Evolutionary conservation across 64 coral and sea anemone species (phyloP).

Genomic region (Porites australiensis): DNA sequence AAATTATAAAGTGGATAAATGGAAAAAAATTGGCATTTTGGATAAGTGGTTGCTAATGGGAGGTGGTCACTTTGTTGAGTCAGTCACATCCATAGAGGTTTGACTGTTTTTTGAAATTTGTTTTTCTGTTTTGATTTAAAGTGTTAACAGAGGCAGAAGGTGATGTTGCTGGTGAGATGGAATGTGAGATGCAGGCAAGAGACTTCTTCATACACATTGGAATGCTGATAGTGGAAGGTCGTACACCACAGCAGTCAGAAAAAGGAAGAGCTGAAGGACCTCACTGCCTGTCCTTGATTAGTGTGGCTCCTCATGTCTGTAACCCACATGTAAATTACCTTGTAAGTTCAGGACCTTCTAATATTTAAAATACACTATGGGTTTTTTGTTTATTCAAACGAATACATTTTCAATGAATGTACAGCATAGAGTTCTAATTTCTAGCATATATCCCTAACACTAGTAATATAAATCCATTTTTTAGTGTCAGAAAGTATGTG

Average conservation of each 20-base stretch:
- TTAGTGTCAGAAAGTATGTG: slow-evolving; percentile 72
- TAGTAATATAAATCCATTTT: not conserved
- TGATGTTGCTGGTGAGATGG: slow-evolving; percentile 74
- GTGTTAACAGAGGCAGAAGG: slow-evolving; percentile 15
- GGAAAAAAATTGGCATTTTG: no score
- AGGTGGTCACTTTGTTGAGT: no score
- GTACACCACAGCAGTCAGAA: slow-evolving; percentile 74
- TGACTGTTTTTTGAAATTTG: not conserved
- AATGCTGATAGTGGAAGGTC: slow-evolving; percentile 85
- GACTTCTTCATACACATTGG: slow-evolving; percentile 92
- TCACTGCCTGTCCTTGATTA: slow-evolving; percentile 59
- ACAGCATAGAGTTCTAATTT: no score
- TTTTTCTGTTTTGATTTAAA: not conserved
- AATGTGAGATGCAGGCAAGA: slow-evolving; percentile 90
- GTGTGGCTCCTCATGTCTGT: slow-evolving; percentile 56
- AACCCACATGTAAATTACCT: not conserved
- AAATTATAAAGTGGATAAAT: no score
- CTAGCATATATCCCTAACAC: no score
- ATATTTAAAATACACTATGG: not conserved
- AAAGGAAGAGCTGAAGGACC: slow-evolving; percentile 83
- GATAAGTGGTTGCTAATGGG: no score
- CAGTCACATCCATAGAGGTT: no score
- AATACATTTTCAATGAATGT: no score
- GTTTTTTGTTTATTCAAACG: no score
- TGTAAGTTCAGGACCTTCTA: not conserved